These are phyloP conservation scores for Pedetes capensis DNA, from an alignment of 2,113 vertebrate species.

Conservation along the genomic window DNA sequence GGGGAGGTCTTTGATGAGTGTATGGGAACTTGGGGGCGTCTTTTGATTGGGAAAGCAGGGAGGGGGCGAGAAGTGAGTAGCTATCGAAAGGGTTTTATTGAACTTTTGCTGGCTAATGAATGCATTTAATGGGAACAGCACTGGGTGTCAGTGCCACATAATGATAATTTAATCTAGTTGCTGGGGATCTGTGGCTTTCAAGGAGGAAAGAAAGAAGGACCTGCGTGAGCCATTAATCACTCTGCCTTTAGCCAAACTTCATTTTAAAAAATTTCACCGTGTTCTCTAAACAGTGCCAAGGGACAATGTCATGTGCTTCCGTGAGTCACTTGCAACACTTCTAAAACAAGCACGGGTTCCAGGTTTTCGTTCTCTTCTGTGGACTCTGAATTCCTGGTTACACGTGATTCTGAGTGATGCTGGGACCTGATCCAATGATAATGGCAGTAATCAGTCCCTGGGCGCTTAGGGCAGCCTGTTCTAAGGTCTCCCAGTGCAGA, in stretches of 20 bases:
- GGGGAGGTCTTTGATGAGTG: neutral
- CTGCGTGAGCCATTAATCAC: constrained; percentile 22
- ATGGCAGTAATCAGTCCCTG: neutral
- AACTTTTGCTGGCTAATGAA: constrained; percentile 21
- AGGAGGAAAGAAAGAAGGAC: constrained; percentile 21
- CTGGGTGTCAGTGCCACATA: neutral
- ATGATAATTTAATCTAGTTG: constrained; percentile 54
- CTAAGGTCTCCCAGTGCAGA: neutral
- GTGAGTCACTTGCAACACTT: constrained; percentile 14
- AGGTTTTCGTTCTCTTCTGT: neutral
- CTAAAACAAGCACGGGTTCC: neutral
- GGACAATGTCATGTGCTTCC: neutral
- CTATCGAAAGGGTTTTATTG: neutral
- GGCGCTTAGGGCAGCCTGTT: neutral
- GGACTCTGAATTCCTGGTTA: neutral
- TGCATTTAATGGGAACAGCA: neutral
- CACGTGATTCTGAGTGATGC: neutral
- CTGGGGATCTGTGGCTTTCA: constrained; percentile 25
- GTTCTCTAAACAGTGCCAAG: constrained; percentile 20
- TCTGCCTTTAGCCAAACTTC: constrained; percentile 44
- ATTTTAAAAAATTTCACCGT: constrained; percentile 34
- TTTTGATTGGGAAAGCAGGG: neutral
- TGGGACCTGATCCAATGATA: neutral
- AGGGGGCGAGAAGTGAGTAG: neutral
- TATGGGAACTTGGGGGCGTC: neutral